Percentiles rank a stretch among this genome's conserved stretches.
These are phyloP conservation scores for Orchesella flavescens DNA, from an alignment of 2,888 invertebrate species.

Conservation along the genomic window DNA sequence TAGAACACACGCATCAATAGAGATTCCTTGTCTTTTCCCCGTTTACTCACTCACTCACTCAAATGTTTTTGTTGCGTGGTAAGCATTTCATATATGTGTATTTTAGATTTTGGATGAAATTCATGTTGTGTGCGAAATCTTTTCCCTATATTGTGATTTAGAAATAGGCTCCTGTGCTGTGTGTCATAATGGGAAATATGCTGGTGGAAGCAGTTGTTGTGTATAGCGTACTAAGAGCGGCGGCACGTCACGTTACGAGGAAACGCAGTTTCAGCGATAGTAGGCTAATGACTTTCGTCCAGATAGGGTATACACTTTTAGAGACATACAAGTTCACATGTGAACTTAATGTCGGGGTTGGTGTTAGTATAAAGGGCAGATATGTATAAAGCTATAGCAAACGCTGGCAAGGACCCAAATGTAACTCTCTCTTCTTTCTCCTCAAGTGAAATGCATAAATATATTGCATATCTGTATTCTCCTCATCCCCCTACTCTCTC, in stretches of 20 bases:
- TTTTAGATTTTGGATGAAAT: background rate
- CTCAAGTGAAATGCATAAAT: background rate
- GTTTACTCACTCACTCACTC: background rate
- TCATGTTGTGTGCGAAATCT: background rate
- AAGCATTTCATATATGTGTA: background rate
- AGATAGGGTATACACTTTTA: too few species aligned
- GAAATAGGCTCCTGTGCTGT: too few species aligned
- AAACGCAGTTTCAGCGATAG: background rate
- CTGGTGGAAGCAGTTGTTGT: background rate
- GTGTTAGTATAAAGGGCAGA: too few species aligned
- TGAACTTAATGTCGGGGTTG: too few species aligned
- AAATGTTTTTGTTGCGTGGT: background rate
- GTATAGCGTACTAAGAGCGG: too few species aligned
- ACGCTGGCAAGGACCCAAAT: conserved; percentile 36
- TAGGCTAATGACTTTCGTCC: background rate
- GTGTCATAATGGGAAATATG: background rate
- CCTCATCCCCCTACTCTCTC: background rate
- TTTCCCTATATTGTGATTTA: too few species aligned
- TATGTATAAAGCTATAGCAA: background rate
- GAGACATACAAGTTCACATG: too few species aligned
- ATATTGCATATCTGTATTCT: background rate
- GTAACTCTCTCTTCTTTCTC: conserved; percentile 2
- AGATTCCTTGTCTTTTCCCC: background rate
- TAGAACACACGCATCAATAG: background rate
- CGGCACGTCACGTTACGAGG: too few species aligned